Evolutionary conservation across 2,797 vertebrate genomes (phyloP).

Genomic region (Aulostomus chinensis): DNA sequence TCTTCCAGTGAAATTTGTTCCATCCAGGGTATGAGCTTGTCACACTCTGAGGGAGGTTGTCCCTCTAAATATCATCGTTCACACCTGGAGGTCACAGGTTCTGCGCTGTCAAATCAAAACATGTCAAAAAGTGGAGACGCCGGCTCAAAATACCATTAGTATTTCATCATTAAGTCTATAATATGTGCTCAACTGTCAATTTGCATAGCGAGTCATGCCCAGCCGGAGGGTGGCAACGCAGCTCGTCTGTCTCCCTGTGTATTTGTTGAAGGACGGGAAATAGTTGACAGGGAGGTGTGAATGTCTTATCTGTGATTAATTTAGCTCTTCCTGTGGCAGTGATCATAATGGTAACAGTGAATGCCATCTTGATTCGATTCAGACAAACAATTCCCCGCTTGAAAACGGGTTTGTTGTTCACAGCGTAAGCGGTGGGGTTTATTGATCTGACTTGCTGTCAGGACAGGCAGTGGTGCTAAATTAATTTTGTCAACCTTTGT

Average conservation of each 20-base stretch:
- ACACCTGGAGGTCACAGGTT: constrained; percentile 55
- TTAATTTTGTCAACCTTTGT: too few species aligned
- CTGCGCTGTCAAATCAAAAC: constrained; percentile 37
- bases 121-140: constrained; percentile 33
- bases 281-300: constrained; percentile 69
- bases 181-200: constrained; percentile 60
- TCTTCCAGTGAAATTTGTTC: constrained; percentile 8
- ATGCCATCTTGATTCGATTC: too few species aligned
- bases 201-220: constrained; percentile 54
- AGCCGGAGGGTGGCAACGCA: constrained; percentile 39
- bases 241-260: constrained; percentile 54
- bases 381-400: too few species aligned
- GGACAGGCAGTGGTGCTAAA: too few species aligned
- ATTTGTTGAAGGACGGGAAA: constrained; percentile 61
- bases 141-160: constrained; percentile 52
- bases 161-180: constrained; percentile 59
- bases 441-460: too few species aligned
- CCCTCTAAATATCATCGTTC: constrained; percentile 45
- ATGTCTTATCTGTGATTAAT: constrained; percentile 63
- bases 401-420: too few species aligned
- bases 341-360: too few species aligned
- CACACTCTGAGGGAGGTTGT: constrained; percentile 2
- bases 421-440: too few species aligned
- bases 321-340: constrained; percentile 50
- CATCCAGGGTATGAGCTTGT: background rate